Evolutionary conservation across 2,797 vertebrate species (phyloP), one percentile per base, ranked within the genome.

Genomic region (Acestrorhynchus altus): DNA sequence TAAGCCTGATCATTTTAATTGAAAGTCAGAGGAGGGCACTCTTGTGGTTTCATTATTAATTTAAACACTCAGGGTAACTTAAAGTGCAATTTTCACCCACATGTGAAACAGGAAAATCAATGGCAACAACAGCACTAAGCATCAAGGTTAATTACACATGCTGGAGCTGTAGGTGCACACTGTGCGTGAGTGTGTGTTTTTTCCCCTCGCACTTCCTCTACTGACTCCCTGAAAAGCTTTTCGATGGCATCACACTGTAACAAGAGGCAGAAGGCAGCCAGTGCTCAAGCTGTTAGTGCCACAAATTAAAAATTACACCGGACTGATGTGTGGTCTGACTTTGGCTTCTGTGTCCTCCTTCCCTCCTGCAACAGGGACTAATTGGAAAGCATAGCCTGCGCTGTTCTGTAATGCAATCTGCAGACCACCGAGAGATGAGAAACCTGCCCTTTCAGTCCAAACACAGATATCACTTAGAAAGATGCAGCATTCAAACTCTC

Each of bases 11-110:
- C 84, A 87, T 92, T 92, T 94, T 94, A 94, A 94, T 94, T 94
- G 94, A 93, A 93, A 93, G 93, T 93, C 92, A 93, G 90, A 88
- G 91, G 92, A 93, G 92, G 92, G 91, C 90, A 93, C 90, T 92
- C 91, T 91, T 90, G 93, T 84, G 91, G 94, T 94, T 93, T 93
- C 93, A 94, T 94, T 94, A 94, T 93, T 94, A 93, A 94, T 94
- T 94, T 93, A 94, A 86, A 93, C 93, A 94, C 93, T 94, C 92
- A 90, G 92, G 92, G 90, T 94, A 94, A 93, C 92, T 94, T 94
- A 94, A 94, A 94, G 93, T 94, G 92, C 93, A 94, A 94, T 94
- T 93, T 94, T 94, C 93, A 92, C 90, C 92, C 93, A 93, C 93
- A 93, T 92, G 91, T 93, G 92, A 90, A 93, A 94, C 92, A 93